Base-by-base conservation (phyloP, 2,113 vertebrate species). In the Ramphastos sulfuratus region DNA sequence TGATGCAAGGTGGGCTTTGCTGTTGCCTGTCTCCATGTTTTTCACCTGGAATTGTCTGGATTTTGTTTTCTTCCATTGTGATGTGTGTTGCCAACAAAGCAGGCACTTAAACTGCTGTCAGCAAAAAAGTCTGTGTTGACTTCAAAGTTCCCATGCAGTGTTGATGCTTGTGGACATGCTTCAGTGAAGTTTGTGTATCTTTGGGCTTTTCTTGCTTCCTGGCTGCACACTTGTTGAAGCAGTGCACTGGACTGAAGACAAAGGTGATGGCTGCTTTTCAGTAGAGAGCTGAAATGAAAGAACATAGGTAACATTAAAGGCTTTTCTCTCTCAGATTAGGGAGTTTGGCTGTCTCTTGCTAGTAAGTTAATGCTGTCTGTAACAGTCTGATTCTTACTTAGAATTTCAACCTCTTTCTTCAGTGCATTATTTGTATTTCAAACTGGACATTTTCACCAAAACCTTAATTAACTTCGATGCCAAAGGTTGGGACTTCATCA, bases 351-450 rank as follows among this genome's bases (percentile, higher is more conserved):
- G 4, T 87, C 92, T 88, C 61, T 59, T 82, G 79, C 73, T 69
- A 54, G 58, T 71, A 37, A 69, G 72, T 52, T 84, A 67, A 77
- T 83, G 83, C 80, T 91, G 82, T 82, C 85, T 85, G 48, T 91
- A 83, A 80, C 71, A 81, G 63, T 84, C 80, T 73, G 73, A 60
- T 75, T 89, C 76, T 91, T 76, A 25, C 52, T 70, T 78, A 75
- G 56, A 87, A 82, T 64, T 65, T 93, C 92, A 94, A 93, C 96
- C 95, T 96, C 95, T 97, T 96, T 97, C 69, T 94, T 95, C 96
- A 95, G 96, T 96, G 95, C 94, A 95, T 97, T 96, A 67, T 96
- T 93, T 96, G 12, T 96, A 85, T 93, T 96, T 92, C 54, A 61
- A 85, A 94, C 89, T 95, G 92, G 97, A 95, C 52, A 23, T 90